These are phyloP conservation scores for Okamejei kenojei DNA, from an alignment of 2,797 vertebrate genomes.

Conservation along the genomic window DNA sequence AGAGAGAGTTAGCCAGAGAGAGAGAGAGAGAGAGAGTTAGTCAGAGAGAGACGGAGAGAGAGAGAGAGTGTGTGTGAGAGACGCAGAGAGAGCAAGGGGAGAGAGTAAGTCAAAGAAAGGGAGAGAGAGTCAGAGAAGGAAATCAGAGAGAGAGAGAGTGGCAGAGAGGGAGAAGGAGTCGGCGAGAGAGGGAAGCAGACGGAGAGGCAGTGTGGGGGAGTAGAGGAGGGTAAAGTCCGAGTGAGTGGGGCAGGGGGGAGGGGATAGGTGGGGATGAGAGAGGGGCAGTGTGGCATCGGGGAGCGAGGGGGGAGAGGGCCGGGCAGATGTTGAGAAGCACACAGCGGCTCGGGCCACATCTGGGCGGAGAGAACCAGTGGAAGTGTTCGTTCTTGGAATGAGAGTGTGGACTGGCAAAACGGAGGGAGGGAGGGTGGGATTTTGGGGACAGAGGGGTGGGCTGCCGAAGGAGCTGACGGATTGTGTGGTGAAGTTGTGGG, in stretches of 20 bases:
- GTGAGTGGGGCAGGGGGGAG: background rate
- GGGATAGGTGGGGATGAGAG: background rate
- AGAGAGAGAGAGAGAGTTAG: background rate
- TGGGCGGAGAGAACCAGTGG: no score
- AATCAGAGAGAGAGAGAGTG: background rate
- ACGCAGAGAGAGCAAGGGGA: no score
- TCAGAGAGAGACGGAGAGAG: no score
- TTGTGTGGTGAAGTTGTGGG: background rate
- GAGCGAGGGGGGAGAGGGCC: no score
- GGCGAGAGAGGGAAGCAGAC: background rate
- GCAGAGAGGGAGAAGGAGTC: background rate
- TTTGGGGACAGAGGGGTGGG: background rate
- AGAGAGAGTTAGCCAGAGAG: background rate
- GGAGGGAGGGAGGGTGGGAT: no score
- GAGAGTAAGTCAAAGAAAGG: no score
- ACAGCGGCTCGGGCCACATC: no score
- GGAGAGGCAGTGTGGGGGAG: background rate
- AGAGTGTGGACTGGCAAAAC: background rate
- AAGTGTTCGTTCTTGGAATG: no score
- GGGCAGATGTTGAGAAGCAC: no score
- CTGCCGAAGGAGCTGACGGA: background rate
- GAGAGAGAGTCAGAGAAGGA: no score
- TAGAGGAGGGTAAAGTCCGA: background rate
- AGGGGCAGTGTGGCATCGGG: background rate
- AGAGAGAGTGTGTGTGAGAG: no score